A percentile compares a stretch with the other conserved stretches of the same genome.
Conservation (phyloP, 2,113 vertebrate species). For the Steatornis caripensis region DNA sequence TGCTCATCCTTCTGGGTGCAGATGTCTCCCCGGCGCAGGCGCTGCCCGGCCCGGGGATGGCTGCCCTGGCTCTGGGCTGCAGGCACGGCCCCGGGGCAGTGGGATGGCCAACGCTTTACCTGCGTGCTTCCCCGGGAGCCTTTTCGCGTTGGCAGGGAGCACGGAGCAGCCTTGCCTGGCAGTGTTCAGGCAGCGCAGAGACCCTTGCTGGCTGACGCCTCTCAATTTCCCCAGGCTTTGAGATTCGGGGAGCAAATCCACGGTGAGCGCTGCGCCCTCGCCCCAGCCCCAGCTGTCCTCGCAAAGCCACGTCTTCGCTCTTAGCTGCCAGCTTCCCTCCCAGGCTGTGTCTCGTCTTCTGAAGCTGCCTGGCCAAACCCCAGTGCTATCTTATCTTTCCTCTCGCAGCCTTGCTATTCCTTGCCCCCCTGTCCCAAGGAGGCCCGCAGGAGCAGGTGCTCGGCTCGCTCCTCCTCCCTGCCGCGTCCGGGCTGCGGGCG, state of each 20-base stretch:
- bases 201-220: neutral
- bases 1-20: neutral
- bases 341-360: neutral
- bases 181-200: neutral
- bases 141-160: neutral
- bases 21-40: neutral
- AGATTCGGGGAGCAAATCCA: neutral
- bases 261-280: rapidly evolving
- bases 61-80: neutral
- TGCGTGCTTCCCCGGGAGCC: rapidly evolving
- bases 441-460: rapidly evolving
- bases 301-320: neutral
- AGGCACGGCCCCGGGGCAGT: rapidly evolving
- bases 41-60: neutral
- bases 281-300: neutral
- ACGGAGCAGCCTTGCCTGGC: neutral
- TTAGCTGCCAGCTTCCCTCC: neutral
- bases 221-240: neutral
- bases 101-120: neutral
- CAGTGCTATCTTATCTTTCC: neutral
- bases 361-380: neutral
- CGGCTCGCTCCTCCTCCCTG: neutral
- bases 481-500: rapidly evolving
- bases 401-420: neutral
- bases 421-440: neutral